phyloP scores from a whole-genome alignment of 2,797 vertebrate species.

The Chelmon rostratus region DNA sequence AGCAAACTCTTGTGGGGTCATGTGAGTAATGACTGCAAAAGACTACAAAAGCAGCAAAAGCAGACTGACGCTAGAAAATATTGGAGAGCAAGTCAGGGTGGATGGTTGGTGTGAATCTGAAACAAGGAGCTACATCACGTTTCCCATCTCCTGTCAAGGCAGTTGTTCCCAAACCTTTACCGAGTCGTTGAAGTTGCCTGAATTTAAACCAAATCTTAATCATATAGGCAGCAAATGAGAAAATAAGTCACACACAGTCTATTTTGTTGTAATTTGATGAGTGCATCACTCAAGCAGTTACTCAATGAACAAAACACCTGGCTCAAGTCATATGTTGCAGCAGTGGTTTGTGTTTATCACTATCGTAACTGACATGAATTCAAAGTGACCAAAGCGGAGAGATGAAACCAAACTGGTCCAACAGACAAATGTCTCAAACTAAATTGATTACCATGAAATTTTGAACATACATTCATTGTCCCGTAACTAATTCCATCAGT shows the following conservation, averaged over 20 bases:
- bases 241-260: background rate
- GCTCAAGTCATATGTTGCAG: background rate
- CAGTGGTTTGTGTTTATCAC: too few species aligned
- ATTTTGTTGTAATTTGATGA: too few species aligned
- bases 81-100: background rate
- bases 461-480: too few species aligned
- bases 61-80: too few species aligned
- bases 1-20: background rate
- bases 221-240: background rate
- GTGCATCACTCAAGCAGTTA: background rate
- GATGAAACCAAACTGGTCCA: too few species aligned
- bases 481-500: too few species aligned
- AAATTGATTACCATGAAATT: too few species aligned
- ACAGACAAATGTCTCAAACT: too few species aligned
- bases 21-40: background rate
- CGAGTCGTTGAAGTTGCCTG: background rate
- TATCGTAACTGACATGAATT: too few species aligned
- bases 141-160: background rate
- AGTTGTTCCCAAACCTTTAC: background rate
- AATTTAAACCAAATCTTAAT: slow-evolving; percentile 13
- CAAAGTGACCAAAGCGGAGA: too few species aligned
- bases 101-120: background rate
- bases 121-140: background rate
- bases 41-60: background rate
- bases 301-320: background rate